phyloP scores from a whole-genome alignment of 2,797 vertebrate species.

The Atherinosoma microstoma region DNA sequence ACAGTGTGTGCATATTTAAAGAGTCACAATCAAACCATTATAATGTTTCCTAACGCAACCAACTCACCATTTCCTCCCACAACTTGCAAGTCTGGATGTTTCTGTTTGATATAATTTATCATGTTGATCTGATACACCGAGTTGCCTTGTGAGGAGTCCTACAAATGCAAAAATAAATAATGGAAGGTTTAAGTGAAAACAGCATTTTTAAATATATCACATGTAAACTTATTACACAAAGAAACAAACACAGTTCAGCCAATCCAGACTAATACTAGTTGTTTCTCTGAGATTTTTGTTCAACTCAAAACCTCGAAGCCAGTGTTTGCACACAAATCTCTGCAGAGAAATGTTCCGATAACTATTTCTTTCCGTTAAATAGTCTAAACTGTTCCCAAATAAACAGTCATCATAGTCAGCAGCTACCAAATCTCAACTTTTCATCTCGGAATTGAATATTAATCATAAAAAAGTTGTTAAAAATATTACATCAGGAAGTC shows the following conservation, averaged over 20 bases:
- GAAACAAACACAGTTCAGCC: neutral
- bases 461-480: too few species aligned
- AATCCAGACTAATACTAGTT: neutral
- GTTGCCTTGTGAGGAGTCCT: constrained; percentile 95
- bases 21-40: neutral
- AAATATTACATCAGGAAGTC: too few species aligned
- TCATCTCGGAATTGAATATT: too few species aligned
- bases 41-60: neutral
- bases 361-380: too few species aligned
- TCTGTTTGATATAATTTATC: constrained; percentile 92
- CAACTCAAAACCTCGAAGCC: neutral
- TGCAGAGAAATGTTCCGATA: too few species aligned
- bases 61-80: constrained; percentile 91
- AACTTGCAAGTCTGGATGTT: constrained; percentile 89
- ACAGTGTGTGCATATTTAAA: neutral
- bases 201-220: neutral
- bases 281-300: neutral
- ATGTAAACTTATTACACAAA: neutral
- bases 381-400: too few species aligned
- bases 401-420: too few species aligned
- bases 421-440: too few species aligned
- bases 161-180: neutral
- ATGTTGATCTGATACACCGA: constrained; percentile 93
- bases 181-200: neutral
- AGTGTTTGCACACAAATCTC: neutral